Percentiles rank a stretch among this genome's conserved stretches.
Evolutionary conservation across 2,113 vertebrate genomes (phyloP).

Genomic region (Oreochromis spilurus): DNA sequence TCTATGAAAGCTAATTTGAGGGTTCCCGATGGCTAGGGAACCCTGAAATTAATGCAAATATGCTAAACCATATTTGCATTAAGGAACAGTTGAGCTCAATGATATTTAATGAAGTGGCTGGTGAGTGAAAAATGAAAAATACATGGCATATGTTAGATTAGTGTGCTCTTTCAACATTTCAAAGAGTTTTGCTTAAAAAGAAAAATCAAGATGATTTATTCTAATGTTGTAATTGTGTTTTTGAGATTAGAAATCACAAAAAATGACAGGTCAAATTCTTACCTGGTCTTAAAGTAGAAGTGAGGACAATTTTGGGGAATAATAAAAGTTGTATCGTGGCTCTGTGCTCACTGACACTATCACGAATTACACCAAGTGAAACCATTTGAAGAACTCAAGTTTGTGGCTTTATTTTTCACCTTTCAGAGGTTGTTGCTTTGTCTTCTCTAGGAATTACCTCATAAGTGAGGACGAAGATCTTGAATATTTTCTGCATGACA

Average conservation of each 20-base stretch:
- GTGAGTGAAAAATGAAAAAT: background rate
- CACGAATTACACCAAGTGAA: background rate
- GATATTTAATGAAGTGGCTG: background rate
- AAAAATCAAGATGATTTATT: background rate
- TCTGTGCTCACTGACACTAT: background rate
- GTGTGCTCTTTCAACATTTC: background rate
- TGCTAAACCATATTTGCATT: too few relatives aligned
- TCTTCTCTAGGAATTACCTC: background rate
- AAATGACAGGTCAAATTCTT: background rate
- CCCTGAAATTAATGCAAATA: background rate
- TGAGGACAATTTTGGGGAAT: background rate
- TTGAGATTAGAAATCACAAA: background rate
- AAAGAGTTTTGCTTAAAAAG: background rate
- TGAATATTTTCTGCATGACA: background rate
- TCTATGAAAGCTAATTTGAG: background rate
- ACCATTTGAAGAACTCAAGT: background rate
- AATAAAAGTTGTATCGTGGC: background rate
- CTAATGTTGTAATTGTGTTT: background rate
- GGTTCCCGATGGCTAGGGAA: background rate
- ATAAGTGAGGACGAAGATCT: background rate
- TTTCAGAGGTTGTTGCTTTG: background rate
- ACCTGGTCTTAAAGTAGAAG: background rate
- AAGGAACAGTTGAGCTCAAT: background rate
- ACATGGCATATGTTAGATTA: background rate
- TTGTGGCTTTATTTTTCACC: background rate